Percentiles rank a stretch among this genome's conserved stretches.
Evolutionary conservation across 2,797 vertebrate genomes (phyloP).

Genomic region (Cyprinella venusta): DNA sequence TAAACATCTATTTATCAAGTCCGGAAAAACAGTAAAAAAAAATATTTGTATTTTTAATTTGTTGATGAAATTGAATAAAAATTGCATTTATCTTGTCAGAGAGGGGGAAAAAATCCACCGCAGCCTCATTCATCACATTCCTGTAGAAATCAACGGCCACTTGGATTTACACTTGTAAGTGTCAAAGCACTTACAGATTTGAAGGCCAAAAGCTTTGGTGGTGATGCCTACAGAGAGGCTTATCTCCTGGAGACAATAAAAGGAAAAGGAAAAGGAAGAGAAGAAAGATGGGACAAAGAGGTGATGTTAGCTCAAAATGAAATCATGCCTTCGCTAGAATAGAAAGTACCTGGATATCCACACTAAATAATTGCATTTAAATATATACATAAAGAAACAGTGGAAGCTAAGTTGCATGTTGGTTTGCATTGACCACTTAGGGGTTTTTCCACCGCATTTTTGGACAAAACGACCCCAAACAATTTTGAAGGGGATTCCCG

Average conservation of each 20-base stretch:
- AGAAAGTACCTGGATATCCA: background rate
- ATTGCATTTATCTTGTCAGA: background rate
- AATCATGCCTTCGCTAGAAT: background rate
- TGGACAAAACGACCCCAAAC: background rate
- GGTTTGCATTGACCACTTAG: no score
- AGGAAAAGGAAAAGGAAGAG: background rate
- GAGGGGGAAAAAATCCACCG: background rate
- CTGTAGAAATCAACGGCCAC: slow-evolving; percentile 12
- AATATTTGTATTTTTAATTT: background rate
- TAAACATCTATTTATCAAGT: background rate
- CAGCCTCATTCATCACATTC: slow-evolving; percentile 17
- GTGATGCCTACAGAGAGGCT: background rate
- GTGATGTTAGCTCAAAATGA: background rate
- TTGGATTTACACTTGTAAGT: slow-evolving; percentile 4
- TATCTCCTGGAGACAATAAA: background rate
- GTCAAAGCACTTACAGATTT: background rate
- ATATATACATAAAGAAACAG: background rate
- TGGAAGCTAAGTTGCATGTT: background rate
- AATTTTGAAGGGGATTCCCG: background rate
- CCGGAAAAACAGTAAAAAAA: background rate
- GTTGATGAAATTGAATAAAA: background rate
- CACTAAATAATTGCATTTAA: background rate
- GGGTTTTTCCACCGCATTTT: background rate
- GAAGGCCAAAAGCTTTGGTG: background rate
- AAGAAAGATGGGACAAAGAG: background rate